Evolutionary conservation across 2,113 vertebrate genomes (phyloP).

Genomic region (Gambusia holbrooki): DNA sequence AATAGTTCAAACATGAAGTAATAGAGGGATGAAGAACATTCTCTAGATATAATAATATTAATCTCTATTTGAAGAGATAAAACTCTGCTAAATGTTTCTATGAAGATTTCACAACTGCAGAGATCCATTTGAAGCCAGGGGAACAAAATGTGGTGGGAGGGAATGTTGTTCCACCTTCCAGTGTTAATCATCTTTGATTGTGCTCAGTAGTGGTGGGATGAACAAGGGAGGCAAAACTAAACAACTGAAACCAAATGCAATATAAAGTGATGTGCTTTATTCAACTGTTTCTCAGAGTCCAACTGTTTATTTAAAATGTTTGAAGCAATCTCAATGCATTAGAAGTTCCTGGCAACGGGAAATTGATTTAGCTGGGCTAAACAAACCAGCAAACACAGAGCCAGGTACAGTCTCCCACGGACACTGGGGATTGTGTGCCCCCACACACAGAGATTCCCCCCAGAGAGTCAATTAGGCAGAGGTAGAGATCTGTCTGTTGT

Average conservation of each 20-base stretch:
- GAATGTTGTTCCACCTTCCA: neutral
- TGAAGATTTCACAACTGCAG: too few relatives aligned
- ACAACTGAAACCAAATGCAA: neutral
- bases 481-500: conserved; percentile 4
- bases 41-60: too few relatives aligned
- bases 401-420: neutral
- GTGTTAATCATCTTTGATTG: neutral
- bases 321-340: neutral
- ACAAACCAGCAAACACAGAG: neutral
- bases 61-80: too few relatives aligned
- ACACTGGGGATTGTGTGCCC: conserved; percentile 11
- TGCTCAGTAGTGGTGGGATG: neutral
- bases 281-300: neutral
- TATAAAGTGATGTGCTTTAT: neutral
- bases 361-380: neutral
- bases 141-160: too few relatives aligned
- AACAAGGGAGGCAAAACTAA: neutral
- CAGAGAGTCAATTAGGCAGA: conserved; percentile 62
- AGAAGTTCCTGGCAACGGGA: neutral
- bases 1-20: too few relatives aligned
- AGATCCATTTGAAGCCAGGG: too few relatives aligned
- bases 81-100: too few relatives aligned
- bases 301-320: neutral
- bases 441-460: conserved; percentile 12
- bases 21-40: too few relatives aligned